phyloP scores from a whole-genome alignment of 1,140 invertebrate species.

The Pentalonia nigronervosa region DNA sequence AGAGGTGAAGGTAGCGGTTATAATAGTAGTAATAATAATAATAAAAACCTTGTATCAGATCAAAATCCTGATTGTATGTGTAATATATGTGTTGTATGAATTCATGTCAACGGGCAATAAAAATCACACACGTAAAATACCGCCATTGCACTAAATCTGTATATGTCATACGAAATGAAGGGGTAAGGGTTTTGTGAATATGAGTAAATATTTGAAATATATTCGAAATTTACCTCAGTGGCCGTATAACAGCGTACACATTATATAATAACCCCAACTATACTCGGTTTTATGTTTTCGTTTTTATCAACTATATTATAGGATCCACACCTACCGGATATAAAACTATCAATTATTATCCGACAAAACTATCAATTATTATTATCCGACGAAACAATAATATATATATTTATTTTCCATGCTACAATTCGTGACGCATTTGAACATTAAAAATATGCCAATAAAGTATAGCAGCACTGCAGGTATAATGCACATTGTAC shows the following conservation, averaged over 20 bases:
- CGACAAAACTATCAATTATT: conserved; percentile 8
- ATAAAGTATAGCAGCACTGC: background rate
- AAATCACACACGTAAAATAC: conserved; percentile 11
- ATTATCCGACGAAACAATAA: background rate
- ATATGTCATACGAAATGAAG: conserved; percentile 27
- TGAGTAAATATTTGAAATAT: conserved; percentile 55
- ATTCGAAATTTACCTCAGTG: background rate
- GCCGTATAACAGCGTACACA: background rate
- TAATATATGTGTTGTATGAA: background rate
- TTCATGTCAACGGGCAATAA: conserved; percentile 55
- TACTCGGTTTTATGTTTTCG: background rate
- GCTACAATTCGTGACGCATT: background rate
- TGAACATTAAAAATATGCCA: background rate
- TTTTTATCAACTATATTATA: background rate
- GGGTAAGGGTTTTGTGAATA: background rate
- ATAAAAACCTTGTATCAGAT: conserved; percentile 22
- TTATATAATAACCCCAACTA: too few species aligned
- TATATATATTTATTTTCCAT: background rate
- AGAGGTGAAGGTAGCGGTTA: background rate
- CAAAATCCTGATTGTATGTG: background rate
- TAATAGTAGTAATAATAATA: background rate
- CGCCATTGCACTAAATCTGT: background rate
- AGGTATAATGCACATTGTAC: background rate
- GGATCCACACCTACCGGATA: background rate
- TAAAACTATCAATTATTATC: conserved; percentile 28